Base-by-base conservation (phyloP, 2,888 invertebrate genomes). In the Leistus spinibarbis region DNA sequence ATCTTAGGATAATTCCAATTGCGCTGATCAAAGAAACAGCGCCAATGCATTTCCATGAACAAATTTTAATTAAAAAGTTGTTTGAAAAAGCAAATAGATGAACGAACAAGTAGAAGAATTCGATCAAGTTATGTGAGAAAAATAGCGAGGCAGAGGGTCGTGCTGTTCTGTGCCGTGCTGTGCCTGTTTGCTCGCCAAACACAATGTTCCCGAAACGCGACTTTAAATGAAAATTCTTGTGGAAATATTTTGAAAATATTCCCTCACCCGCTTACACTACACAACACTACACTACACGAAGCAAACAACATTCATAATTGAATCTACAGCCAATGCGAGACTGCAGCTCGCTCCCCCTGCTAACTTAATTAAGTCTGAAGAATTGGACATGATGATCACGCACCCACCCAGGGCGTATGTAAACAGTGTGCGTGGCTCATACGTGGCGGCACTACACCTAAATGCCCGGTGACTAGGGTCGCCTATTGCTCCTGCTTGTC, bases 361-460 rank as follows among this genome's bases (percentile, higher is more conserved):
- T 60, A 60, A 60, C 20, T 60, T 60, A 60, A 60, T 60, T 60
- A 60, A 60, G 20, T 60, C 19, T 10, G 20, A 60, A 60, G 60
- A 60, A 60, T 60, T 60, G 60, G 22, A 60, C 60, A 60, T 17
- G 60, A 60, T 60, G 60, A 60, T 60, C 60, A 60, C 60, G 17
- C 60, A 60, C 17, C n/a, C 40, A 13, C 40, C 17, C 13, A 16
- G 60, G 5, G 57, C 16, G 17, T 19, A 60, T 60, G 60, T 60
- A 60, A 60, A 60, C 60, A 60, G 10, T 2, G 3, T 60, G 3
- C 56, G 13, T 13, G 5, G 10, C 40, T 2, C 40, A 40, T 13
- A 40, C 40, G 40, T 40, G 1, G 40, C 5, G n/a, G n/a, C n/a
- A n/a, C n/a, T n/a, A n/a, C n/a, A n/a, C n/a, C n/a, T n/a, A n/a